Percentiles rank a stretch among this genome's conserved stretches.
Evolutionary conservation across 2,888 invertebrate species (phyloP).

Genomic region (Metellina segmentata): DNA sequence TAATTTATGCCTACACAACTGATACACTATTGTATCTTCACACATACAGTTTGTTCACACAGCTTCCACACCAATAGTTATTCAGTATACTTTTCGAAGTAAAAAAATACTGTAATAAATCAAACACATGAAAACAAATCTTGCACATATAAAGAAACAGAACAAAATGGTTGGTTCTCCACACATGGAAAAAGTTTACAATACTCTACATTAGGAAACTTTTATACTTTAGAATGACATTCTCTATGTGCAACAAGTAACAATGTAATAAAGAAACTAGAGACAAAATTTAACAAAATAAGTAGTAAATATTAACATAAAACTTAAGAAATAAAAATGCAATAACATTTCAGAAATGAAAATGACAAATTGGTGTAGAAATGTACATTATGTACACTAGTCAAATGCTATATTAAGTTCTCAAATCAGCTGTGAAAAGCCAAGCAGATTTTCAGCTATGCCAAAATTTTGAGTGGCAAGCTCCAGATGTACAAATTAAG

Average conservation of each 20-base stretch:
- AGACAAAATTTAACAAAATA: conserved; percentile 45
- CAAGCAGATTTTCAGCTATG: conserved; percentile 18
- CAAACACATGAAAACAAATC: conserved; percentile 53
- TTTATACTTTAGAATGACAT: conserved; percentile 1
- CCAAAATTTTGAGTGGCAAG: conserved; percentile 32
- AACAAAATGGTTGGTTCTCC: conserved; percentile 10
- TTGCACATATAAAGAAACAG: conserved; percentile 33
- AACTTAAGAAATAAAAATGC: conserved; percentile 19
- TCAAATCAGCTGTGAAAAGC: conserved; percentile 27
- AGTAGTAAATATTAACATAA: conserved; percentile 47
- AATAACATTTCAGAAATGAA: conserved; percentile 25
- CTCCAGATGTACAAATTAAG: conserved; percentile 47
- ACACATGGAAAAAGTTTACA: conserved; percentile 37
- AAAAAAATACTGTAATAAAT: conserved; percentile 35
- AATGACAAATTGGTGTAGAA: conserved; percentile 62
- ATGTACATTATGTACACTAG: conserved; percentile 18
- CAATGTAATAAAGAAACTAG: conserved; percentile 18
- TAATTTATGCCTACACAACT: conserved; percentile 44
- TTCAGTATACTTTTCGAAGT: conserved; percentile 51
- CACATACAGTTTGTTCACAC: conserved; percentile 37
- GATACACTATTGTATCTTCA: conserved; percentile 59
- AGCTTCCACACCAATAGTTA: conserved; percentile 71
- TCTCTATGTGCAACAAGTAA: conserved; percentile 7
- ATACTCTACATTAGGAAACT: neutral
- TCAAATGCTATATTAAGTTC: conserved; percentile 42